Base-by-base conservation (phyloP, 2,113 vertebrate species). In the Verasper variegatus region DNA sequence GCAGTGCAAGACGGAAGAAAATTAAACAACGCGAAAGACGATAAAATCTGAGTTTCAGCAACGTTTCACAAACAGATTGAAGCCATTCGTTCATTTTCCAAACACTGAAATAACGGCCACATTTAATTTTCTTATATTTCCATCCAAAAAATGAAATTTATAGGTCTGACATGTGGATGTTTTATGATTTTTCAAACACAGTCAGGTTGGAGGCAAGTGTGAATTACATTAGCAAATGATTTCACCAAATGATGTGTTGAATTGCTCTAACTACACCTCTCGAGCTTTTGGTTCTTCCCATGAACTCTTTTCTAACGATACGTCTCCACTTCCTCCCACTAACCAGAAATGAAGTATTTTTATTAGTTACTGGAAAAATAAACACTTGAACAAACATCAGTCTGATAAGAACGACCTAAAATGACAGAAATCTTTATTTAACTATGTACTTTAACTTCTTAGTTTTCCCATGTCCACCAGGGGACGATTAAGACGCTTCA, bases 41-140 rank as follows among this genome's bases (percentile, higher is more conserved):
- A 68, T 1, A 55, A 56, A 26, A 26, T 56, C 8, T 11, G 55
- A 62, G 21, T 70, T 60, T 63, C 4, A 26, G 17, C 61, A 62
- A 31, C n/a, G 12, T 74, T 71, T 78, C 56, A 35, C 47, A 75
- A 66, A 42, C 87, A 91, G 57, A 73, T 83, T 42, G 40, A 21
- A 80, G 80, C 75, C 77, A 64, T 61, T 61, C 80, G 67, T 58
- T 75, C 14, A 37, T 35, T 81, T 68, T 83, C 35, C 12, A 45
- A 13, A 42, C 42, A 11, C 14, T 7, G 27, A 0, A 26, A 21
- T 13, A 31, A 56, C 37, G 49, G 37, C 26, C 15, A 14, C 11
- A 49, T 73, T 61, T n/a, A 52, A 49, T 27, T 31, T 58, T 31
- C n/a, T 20, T 7, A 9, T 20, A 56, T 56, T 82, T 52, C 15